These are phyloP conservation scores for Hylaeus anthracinus DNA, from an alignment of 1,140 invertebrate species.

Conservation along the genomic window DNA sequence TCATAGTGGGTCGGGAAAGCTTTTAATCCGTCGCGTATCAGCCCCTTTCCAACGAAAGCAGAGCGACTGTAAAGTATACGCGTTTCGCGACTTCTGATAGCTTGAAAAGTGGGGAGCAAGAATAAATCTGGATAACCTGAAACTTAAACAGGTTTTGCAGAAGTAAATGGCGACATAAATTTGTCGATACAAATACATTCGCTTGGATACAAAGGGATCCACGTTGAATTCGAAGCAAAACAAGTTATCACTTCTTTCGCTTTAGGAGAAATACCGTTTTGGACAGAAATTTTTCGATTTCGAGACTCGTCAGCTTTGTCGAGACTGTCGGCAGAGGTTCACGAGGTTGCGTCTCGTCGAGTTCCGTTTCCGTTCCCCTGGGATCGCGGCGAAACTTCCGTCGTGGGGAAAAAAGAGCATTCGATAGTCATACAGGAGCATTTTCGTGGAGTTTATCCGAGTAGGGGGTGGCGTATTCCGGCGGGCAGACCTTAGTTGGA, in stretches of 20 bases:
- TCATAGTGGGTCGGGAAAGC: background rate
- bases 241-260: too few species aligned
- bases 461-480: slow-evolving; percentile 1
- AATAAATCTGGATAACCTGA: too few species aligned
- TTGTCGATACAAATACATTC: too few species aligned
- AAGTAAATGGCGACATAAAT: too few species aligned
- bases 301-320: too few species aligned
- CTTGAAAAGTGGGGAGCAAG: too few species aligned
- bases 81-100: background rate
- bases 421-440: slow-evolving; percentile 7
- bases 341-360: background rate
- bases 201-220: too few species aligned
- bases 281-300: background rate
- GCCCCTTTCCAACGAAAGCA: background rate
- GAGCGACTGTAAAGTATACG: background rate
- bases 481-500: background rate
- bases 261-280: too few species aligned
- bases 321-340: background rate
- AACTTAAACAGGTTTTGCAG: too few species aligned
- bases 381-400: slow-evolving; percentile 17
- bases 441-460: background rate
- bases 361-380: background rate
- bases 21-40: slow-evolving; percentile 34
- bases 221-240: too few species aligned
- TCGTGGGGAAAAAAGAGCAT: background rate